Evolutionary conservation across 1,140 invertebrate species (phyloP), one percentile per base, ranked within the genome.

Genomic region (Papilio dardanus): DNA sequence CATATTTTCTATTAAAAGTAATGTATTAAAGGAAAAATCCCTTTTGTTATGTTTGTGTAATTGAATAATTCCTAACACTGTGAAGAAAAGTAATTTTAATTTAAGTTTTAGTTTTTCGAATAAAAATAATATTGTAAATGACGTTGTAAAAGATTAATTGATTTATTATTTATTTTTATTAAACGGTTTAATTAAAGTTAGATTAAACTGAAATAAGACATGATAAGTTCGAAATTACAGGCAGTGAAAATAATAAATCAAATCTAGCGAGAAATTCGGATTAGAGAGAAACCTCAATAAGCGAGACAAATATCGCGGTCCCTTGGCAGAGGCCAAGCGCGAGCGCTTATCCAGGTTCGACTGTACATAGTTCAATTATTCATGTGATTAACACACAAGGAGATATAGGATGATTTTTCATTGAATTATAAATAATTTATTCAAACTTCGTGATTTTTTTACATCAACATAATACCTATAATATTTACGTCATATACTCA

Each of bases 371-470:
- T 37, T 37, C 10, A 37, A 37, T 37, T 37, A 37, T 46, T 46
- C 3, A 21, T 50, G n/a, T 50, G 0, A 21, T 24, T 50, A 21
- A 3, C n/a, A 50, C 3, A 58, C 19, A 58, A 24, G 21, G 14
- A 28, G 19, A 58, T 46, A 3, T n/a, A 58, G 46, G 8, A 54
- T 54, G n/a, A 21, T 21, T 54, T 54, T 54, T 19, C 19, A 8
- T 12, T 12, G 10, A 54, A 54, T 21, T 58, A 58, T 10, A 62
- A 62, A 62, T 62, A 28, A 62, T 28, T 62, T 62, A 28, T 28
- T 62, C 21, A 62, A 62, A 28, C 21, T 28, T 62, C 54, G 54
- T 62, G 54, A 62, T 62, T 62, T 62, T 58, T 62, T 54, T 54
- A 24, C 24, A 6, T 28, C 24, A 28, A 28, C 10, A 62, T 7